Percentiles rank a stretch among this genome's conserved stretches.
Evolutionary conservation across 2,888 invertebrate genomes (phyloP).

Genomic region (Eupithecia dodoneata): DNA sequence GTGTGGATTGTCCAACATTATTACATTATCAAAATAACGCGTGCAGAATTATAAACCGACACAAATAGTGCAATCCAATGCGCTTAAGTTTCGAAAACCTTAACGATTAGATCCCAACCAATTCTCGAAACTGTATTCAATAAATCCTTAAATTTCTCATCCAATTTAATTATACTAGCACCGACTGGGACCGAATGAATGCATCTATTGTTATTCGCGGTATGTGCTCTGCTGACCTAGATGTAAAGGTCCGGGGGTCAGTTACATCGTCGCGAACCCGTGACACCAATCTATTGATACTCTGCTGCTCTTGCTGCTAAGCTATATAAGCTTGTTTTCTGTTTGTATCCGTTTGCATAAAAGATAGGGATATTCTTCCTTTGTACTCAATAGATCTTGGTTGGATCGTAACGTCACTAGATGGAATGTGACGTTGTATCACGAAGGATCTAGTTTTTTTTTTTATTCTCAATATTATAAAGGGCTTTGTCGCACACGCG

Average conservation of each 20-base stretch:
- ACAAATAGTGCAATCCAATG: background rate
- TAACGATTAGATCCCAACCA: background rate
- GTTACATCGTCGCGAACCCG: conserved; percentile 46
- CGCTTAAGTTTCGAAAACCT: background rate
- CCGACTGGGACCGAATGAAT: conserved; percentile 40
- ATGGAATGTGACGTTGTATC: no score
- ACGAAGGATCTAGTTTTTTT: no score
- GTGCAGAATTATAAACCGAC: background rate
- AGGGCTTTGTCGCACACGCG: no score
- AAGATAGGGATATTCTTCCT: background rate
- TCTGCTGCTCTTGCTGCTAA: background rate
- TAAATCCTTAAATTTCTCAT: conserved; percentile 15
- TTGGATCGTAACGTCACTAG: no score
- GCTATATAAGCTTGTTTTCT: background rate
- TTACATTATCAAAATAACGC: no score
- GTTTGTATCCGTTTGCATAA: conserved; percentile 4
- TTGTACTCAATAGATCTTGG: no score
- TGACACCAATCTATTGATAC: conserved; percentile 20
- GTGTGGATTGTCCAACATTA: no score
- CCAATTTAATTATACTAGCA: conserved; percentile 30
- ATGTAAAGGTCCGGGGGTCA: conserved; percentile 51
- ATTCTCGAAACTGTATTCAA: conserved; percentile 6
- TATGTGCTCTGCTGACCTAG: conserved; percentile 55
- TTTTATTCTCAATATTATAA: no score
- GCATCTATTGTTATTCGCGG: conserved; percentile 48